Base-by-base conservation (phyloP, 2,797 vertebrate species). In the Prunella strophiata region DNA sequence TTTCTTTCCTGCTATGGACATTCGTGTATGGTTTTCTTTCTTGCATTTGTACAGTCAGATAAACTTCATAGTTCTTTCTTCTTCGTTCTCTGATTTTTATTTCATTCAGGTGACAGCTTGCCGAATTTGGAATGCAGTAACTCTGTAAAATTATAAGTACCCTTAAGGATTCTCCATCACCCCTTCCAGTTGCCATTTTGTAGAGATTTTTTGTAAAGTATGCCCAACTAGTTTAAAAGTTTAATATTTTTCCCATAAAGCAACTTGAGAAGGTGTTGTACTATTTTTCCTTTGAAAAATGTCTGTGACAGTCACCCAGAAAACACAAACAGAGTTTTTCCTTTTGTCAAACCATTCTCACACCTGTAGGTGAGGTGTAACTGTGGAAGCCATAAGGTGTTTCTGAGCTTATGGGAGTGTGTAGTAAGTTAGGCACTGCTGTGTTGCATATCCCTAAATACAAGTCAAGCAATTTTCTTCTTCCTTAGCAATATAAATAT, bases 221-320 rank as follows among this genome's bases (percentile, higher is more conserved):
- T 38, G 45, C 27, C 34, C 38, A 43, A 20, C 17, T 40, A 32
- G 22, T 74, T 59, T 54, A 20, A 85, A 75, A 84, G 59, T 76
- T 67, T 54, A 38, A 29, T 76, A 38, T 27, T 42, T 78, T 52
- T 34, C 17, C 13, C 14, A 8, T 67, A 65, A 65, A 85, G 71
- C 34, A 48, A 19, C 16, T 75, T 48, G 22, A 29, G 61, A 84
- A 72, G 15, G 5, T 18, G 13, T 7, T 45, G 13, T 45, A 27
- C 27, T 55, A 2, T 55, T 30, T 62, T 71, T 34, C 12, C 40
- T 54, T 23, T 40, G 25, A 47, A 62, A 70, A 85, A 77, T 34
- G n/a, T 11, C 63, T 0, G 0, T 55, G 54, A 58, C 0, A 1
- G 7, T 54, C 38, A 52, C 20, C 13, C 19, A 48, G 32, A 40